Evolutionary conservation across 2,113 vertebrate genomes (phyloP).

Genomic region (Aptenodytes patagonicus): DNA sequence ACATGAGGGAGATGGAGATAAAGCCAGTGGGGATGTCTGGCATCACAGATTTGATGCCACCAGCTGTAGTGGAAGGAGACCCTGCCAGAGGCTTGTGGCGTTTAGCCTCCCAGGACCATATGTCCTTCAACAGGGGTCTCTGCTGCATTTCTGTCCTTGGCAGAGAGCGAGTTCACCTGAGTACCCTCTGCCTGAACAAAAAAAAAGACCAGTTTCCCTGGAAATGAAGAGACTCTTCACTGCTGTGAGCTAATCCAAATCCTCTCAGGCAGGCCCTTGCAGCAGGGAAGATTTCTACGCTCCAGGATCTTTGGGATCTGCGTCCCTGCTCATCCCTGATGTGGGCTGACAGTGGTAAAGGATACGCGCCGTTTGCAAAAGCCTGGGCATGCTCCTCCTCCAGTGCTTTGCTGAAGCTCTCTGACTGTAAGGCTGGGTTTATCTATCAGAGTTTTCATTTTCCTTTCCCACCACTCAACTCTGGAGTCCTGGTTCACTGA

Average conservation of each 20-base stretch:
- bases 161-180: not conserved
- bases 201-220: not conserved
- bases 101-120: not conserved
- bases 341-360: not conserved
- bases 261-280: not conserved
- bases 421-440: not conserved
- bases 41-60: not conserved
- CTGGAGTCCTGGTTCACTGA: not conserved
- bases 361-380: accelerated
- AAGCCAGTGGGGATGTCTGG: not conserved
- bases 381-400: not conserved
- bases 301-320: not conserved
- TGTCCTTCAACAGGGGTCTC: not conserved
- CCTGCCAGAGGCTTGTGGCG: not conserved
- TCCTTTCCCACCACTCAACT: not conserved
- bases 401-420: not conserved
- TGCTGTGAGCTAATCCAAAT: not conserved
- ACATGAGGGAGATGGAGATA: not conserved
- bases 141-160: not conserved
- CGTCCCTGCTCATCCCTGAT: not conserved
- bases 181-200: not conserved
- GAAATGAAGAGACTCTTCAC: not conserved
- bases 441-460: not conserved
- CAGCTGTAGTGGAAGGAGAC: not conserved
- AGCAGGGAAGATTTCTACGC: not conserved